phyloP scores from a whole-genome alignment of 2,888 invertebrate genomes.

The Synanthedon andrenaeformis region DNA sequence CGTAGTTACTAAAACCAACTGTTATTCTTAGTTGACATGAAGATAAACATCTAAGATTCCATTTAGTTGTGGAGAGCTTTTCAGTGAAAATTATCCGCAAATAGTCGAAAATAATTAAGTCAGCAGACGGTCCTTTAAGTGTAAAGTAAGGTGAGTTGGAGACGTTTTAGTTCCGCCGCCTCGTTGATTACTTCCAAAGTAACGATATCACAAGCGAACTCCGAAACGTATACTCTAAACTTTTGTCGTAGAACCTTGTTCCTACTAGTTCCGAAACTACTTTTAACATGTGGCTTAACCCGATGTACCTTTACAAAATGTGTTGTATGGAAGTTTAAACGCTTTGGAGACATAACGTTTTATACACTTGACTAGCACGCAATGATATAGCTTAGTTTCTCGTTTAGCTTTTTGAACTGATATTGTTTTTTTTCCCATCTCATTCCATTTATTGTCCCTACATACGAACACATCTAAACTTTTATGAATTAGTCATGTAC shows the following conservation, averaged over 20 bases:
- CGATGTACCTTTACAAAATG: slow-evolving; percentile 13
- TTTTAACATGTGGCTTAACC: slow-evolving; percentile 18
- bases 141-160: slow-evolving; percentile 17
- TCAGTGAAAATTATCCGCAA: background rate
- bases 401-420: too few relatives aligned
- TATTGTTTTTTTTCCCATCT: too few relatives aligned
- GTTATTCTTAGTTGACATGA: too few relatives aligned
- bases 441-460: too few relatives aligned
- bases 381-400: background rate
- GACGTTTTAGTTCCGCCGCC: slow-evolving; percentile 31
- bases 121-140: background rate
- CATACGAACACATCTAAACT: too few relatives aligned
- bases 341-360: background rate
- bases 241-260: slow-evolving; percentile 20
- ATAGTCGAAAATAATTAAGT: background rate
- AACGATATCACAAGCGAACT: slow-evolving; percentile 22
- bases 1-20: too few relatives aligned
- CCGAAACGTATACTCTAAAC: slow-evolving; percentile 29
- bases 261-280: slow-evolving; percentile 22
- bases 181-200: slow-evolving; percentile 43
- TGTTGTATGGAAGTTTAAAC: background rate
- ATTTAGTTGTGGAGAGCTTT: too few relatives aligned
- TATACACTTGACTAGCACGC: slow-evolving; percentile 1
- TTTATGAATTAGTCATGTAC: too few relatives aligned
- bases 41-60: too few relatives aligned